These are phyloP conservation scores for Sitophilus oryzae DNA, from an alignment of 1,140 invertebrate species.

Conservation along the genomic window DNA sequence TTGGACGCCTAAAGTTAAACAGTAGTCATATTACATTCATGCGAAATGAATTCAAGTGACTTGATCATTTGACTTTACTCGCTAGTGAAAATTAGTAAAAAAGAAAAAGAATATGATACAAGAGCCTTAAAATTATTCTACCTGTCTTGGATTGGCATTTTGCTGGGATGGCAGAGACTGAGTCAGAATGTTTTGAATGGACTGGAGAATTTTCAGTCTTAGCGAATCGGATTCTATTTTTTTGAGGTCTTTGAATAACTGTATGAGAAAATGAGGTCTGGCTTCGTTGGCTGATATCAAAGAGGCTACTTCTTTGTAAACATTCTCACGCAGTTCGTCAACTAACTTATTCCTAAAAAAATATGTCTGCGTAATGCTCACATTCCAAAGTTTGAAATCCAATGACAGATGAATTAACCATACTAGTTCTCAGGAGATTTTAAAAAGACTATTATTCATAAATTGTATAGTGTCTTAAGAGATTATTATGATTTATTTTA, in stretches of 20 bases:
- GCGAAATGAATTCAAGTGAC: too few species aligned
- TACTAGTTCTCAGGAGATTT: too few species aligned
- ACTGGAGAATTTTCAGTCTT: slow-evolving; percentile 54
- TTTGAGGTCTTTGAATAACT: slow-evolving; percentile 59
- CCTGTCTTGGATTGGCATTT: slow-evolving; percentile 23
- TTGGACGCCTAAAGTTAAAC: too few species aligned
- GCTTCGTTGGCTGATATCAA: slow-evolving; percentile 63
- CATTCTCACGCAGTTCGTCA: slow-evolving; percentile 58
- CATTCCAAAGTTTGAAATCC: too few species aligned
- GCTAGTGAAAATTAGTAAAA: background rate
- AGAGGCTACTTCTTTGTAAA: slow-evolving; percentile 64
- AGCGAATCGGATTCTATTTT: slow-evolving; percentile 60
- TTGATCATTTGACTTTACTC: background rate
- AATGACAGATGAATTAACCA: too few species aligned
- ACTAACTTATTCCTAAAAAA: slow-evolving; percentile 51
- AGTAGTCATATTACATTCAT: too few species aligned
- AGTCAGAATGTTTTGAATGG: slow-evolving; percentile 47
- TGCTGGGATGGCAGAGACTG: slow-evolving; percentile 29
- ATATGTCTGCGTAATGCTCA: slow-evolving; percentile 1
- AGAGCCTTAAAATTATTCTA: too few species aligned
- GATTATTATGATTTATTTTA: too few species aligned
- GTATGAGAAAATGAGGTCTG: slow-evolving; percentile 61
- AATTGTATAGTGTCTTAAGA: too few species aligned
- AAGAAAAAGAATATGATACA: too few species aligned
- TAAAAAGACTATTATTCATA: too few species aligned